phyloP scores from a whole-genome alignment of 2,888 invertebrate genomes.

The Drosophila longiperda region DNA sequence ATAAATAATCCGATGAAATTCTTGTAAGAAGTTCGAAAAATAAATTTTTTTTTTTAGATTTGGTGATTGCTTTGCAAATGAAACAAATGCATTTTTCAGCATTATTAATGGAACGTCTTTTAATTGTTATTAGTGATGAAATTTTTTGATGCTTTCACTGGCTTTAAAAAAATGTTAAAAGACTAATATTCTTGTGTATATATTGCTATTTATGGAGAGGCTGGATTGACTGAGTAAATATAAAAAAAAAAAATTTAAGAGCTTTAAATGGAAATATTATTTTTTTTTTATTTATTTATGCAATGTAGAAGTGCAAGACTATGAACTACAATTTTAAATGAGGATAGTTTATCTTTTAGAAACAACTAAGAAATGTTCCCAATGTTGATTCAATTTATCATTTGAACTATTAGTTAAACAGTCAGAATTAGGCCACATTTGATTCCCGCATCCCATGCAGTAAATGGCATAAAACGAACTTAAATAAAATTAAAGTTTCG shows the following conservation, averaged over 20 bases:
- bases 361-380: not conserved
- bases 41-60: too few species aligned
- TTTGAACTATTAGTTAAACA: not conserved
- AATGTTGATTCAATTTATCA: not conserved
- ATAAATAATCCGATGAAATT: not conserved
- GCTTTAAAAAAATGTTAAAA: not conserved
- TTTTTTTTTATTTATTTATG: not conserved
- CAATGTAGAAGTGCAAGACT: not conserved
- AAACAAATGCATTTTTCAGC: too few species aligned
- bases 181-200: not conserved
- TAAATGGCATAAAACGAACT: not conserved
- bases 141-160: not conserved
- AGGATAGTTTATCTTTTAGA: not conserved
- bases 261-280: not conserved
- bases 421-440: not conserved
- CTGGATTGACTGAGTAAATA: not conserved
- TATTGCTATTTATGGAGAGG: not conserved
- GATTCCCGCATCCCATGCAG: not conserved
- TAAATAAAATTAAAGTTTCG: constrained; percentile 13
- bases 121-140: not conserved
- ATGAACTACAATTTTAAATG: not conserved
- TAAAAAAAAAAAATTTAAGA: not conserved
- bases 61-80: not conserved
- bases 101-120: not conserved
- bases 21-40: not conserved